phyloP scores from a whole-genome alignment of 2,113 vertebrate genomes.

The Gymnobelideus leadbeateri region DNA sequence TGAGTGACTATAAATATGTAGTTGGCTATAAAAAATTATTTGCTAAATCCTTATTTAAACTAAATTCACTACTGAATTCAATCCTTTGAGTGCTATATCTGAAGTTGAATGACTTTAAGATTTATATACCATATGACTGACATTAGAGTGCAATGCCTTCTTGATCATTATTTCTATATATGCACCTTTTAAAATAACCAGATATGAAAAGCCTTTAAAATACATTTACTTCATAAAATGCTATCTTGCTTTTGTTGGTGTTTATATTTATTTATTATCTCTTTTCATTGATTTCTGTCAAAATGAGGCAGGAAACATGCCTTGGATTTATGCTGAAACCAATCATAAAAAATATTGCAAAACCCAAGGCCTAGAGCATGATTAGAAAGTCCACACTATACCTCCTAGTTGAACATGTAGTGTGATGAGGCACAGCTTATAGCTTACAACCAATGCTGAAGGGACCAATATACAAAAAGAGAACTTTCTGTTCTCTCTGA shows the following conservation, averaged over 20 bases:
- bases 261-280: conserved; percentile 15
- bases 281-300: neutral
- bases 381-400: neutral
- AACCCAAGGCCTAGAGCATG: neutral
- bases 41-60: neutral
- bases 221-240: neutral
- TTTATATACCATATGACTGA: neutral
- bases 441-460: neutral
- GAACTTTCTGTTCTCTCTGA: conserved; percentile 37
- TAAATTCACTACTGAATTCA: conserved; percentile 18
- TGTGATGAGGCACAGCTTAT: neutral
- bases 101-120: neutral
- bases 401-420: neutral
- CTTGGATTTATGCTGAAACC: neutral
- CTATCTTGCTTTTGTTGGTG: neutral
- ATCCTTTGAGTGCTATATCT: neutral
- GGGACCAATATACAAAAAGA: neutral
- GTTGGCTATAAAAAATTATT: neutral
- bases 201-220: neutral
- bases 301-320: neutral
- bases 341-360: neutral
- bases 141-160: neutral
- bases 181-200: neutral
- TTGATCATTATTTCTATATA: neutral
- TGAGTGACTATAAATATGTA: neutral